These are phyloP conservation scores for Decapterus maruadsi DNA, from an alignment of 2,797 vertebrate species.

Conservation along the genomic window DNA sequence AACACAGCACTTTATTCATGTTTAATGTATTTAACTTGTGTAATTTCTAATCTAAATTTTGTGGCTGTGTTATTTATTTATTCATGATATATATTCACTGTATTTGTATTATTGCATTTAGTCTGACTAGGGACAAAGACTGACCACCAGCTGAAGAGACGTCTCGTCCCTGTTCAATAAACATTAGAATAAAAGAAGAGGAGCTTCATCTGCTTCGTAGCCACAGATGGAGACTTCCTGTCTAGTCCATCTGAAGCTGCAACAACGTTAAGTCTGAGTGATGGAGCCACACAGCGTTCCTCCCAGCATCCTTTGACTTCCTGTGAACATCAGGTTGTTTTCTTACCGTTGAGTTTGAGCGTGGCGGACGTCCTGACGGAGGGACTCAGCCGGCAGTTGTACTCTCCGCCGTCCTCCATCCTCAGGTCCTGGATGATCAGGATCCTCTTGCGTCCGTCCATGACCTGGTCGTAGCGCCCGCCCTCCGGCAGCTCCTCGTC, in stretches of 20 bases:
- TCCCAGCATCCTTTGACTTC: background rate
- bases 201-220: background rate
- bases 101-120: too few relatives aligned
- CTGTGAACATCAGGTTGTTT: background rate
- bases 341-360: constrained; percentile 93
- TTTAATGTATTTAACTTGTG: too few relatives aligned
- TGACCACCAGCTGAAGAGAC: too few relatives aligned
- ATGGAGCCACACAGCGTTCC: too few relatives aligned
- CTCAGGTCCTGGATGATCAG: constrained; percentile 91
- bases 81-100: too few relatives aligned
- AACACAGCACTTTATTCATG: too few relatives aligned
- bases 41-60: too few relatives aligned
- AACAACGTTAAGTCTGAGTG: too few relatives aligned
- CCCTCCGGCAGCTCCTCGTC: constrained; percentile 94
- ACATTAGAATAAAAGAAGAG: too few relatives aligned
- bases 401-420: constrained; percentile 91
- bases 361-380: constrained; percentile 88
- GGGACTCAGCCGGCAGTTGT: constrained; percentile 91
- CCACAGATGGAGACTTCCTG: background rate
- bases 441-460: constrained; percentile 93
- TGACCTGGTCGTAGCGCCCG: constrained; percentile 92
- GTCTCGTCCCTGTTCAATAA: too few relatives aligned
- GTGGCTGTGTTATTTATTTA: too few relatives aligned
- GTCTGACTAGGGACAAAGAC: too few relatives aligned
- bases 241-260: background rate